Percentiles rank a stretch among this genome's conserved stretches.
Conservation (phyloP, 2,797 vertebrate genomes). For the Enteromius unitaeniatus region DNA sequence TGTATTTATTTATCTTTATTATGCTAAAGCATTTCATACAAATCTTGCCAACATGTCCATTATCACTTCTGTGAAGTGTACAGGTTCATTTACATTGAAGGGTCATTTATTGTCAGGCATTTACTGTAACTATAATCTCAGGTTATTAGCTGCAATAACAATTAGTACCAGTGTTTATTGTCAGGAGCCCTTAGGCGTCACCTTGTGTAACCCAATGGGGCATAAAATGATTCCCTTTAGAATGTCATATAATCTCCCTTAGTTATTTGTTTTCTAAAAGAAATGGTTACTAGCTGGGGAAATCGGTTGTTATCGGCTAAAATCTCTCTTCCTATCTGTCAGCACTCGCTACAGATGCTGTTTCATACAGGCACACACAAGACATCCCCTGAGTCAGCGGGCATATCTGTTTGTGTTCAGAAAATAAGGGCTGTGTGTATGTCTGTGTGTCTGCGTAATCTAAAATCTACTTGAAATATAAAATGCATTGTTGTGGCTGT, state of each 20-base stretch:
- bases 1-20: not conserved
- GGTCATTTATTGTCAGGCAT: not conserved
- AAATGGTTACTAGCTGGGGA: constrained; percentile 26
- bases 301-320: constrained; percentile 45
- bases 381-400: constrained; percentile 50
- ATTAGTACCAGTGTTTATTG: constrained; percentile 30
- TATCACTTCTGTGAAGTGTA: not conserved
- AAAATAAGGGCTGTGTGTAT: constrained; percentile 60
- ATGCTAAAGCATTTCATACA: not conserved
- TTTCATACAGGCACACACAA: constrained; percentile 58
- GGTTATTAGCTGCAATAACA: constrained; percentile 20
- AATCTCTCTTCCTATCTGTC: constrained; percentile 56
- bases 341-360: constrained; percentile 46
- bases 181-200: not conserved
- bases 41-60: not conserved
- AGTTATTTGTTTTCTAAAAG: constrained; percentile 48
- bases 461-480: constrained; percentile 47
- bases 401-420: constrained; percentile 42
- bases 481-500: constrained; percentile 58
- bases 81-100: not conserved
- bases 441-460: constrained; percentile 44
- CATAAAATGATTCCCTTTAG: constrained; percentile 50
- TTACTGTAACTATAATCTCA: not conserved
- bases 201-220: constrained; percentile 34
- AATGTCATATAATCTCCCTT: constrained; percentile 50